Conservation (phyloP, 2,113 vertebrate species). For the Hippocampus guttulatus region DNA sequence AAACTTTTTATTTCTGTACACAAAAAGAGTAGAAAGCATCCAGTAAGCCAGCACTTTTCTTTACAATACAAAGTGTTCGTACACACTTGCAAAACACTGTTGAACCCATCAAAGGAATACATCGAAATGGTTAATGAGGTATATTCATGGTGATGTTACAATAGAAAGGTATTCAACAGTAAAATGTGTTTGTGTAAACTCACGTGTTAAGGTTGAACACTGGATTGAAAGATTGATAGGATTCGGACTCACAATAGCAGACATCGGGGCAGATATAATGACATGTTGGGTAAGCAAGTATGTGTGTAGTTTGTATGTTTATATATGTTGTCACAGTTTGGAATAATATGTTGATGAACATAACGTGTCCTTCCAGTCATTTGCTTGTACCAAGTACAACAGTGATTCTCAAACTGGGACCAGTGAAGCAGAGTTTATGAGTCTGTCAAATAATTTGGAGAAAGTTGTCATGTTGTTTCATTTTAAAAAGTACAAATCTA, state of each 20-base stretch:
- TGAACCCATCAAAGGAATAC: constrained; percentile 27
- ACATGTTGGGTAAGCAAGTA: no score
- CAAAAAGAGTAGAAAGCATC: constrained; percentile 79
- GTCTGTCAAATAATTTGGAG: background rate
- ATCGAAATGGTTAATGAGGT: constrained; percentile 52
- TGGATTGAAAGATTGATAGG: constrained; percentile 30
- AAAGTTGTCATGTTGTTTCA: no score
- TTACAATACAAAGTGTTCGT: constrained; percentile 67
- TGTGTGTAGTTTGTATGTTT: background rate
- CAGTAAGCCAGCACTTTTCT: constrained; percentile 55
- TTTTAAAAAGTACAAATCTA: no score
- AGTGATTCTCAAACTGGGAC: background rate
- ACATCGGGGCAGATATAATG: background rate
- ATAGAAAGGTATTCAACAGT: constrained; percentile 22
- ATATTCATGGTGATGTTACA: constrained; percentile 52
- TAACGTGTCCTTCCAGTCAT: background rate
- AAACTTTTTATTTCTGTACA: constrained; percentile 79
- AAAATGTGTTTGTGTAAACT: constrained; percentile 16
- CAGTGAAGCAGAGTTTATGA: background rate
- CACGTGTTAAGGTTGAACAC: constrained; percentile 10
- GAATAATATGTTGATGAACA: background rate
- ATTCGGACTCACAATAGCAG: constrained; percentile 4
- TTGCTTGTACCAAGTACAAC: background rate
- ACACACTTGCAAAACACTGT: constrained; percentile 66
- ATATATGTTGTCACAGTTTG: background rate